Percentiles rank a stretch among this genome's conserved stretches.
Evolutionary conservation across 2,888 invertebrate genomes (phyloP).

Genomic region (Alentia gelatinosa): DNA sequence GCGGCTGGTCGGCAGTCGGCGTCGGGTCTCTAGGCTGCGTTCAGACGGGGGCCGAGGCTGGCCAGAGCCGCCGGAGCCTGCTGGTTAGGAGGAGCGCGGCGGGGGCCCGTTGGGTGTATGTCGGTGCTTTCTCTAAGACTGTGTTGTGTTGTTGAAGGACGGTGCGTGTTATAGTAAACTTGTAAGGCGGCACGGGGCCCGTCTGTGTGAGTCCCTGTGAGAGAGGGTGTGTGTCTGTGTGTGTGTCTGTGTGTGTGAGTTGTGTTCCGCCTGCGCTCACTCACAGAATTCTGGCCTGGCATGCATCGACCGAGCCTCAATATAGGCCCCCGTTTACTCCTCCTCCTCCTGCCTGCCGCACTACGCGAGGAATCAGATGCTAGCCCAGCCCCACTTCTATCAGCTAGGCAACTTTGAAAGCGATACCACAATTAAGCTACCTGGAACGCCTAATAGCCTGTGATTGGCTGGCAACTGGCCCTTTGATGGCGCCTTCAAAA

Average conservation of each 20-base stretch:
- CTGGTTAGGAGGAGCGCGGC: neutral
- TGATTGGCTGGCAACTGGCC: conserved; percentile 53
- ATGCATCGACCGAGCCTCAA: conserved; percentile 35
- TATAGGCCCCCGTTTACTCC: conserved; percentile 21
- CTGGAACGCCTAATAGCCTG: conserved; percentile 42
- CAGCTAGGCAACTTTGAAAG: conserved; percentile 55
- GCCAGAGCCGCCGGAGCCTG: neutral
- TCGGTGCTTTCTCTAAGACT: conserved; percentile 26
- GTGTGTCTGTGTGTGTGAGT: conserved; percentile 27
- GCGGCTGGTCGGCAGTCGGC: neutral
- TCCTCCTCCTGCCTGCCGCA: neutral
- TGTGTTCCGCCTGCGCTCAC: conserved; percentile 36
- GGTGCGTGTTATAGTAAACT: conserved; percentile 44
- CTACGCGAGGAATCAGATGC: conserved; percentile 24
- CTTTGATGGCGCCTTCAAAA: conserved; percentile 56
- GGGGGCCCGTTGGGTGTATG: neutral
- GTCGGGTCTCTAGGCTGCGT: neutral
- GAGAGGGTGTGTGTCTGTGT: neutral
- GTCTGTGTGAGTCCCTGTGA: conserved; percentile 2
- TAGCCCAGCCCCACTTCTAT: conserved; percentile 13
- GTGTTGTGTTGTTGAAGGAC: conserved; percentile 14
- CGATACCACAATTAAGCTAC: conserved; percentile 57
- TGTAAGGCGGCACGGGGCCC: conserved; percentile 35
- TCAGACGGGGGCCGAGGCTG: neutral
- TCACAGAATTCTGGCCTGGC: conserved; percentile 45